Percentiles rank a stretch among this genome's conserved stretches.
phyloP scores from a whole-genome alignment of 2,888 invertebrate genomes.

The Melinaea marsaeus region DNA sequence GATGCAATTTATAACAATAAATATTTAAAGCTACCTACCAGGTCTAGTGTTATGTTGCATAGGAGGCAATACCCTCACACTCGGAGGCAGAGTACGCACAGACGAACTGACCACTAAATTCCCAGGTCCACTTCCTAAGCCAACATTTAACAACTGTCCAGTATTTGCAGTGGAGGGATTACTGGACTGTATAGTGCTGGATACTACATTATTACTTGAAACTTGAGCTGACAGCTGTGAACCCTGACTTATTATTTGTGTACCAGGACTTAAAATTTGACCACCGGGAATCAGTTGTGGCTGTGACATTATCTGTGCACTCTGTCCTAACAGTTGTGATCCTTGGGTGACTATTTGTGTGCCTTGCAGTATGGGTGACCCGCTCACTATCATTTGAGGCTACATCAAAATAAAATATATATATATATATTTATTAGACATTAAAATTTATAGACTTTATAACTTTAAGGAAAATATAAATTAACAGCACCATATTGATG shows the following conservation, averaged over 20 bases:
- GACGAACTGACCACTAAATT: conserved; percentile 65
- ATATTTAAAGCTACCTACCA: conserved; percentile 45
- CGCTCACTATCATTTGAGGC: conserved; percentile 70
- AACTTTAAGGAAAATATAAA: not conserved
- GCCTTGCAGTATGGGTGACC: conserved; percentile 65
- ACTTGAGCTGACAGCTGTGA: conserved; percentile 62
- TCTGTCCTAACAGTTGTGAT: conserved; percentile 61
- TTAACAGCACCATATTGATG: too few species aligned
- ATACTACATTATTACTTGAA: conserved; percentile 47
- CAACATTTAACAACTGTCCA: conserved; percentile 62
- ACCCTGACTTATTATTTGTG: conserved; percentile 72
- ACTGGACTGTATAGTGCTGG: conserved; percentile 48
- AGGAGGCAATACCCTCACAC: conserved; percentile 66
- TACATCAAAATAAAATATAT: conserved; percentile 40
- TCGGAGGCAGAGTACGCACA: conserved; percentile 63
- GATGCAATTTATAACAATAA: not conserved
- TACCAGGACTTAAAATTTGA: conserved; percentile 61
- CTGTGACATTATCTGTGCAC: conserved; percentile 63
- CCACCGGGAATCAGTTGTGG: conserved; percentile 62
- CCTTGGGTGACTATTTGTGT: conserved; percentile 69
- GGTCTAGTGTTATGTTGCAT: conserved; percentile 63
- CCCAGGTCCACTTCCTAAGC: conserved; percentile 53
- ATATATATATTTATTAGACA: not conserved
- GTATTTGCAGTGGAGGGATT: conserved; percentile 53
- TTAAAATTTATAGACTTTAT: conserved; percentile 1